A percentile compares a stretch with the other conserved stretches of the same genome.
These are phyloP conservation scores for Amphipyra berbera DNA, from an alignment of 2,888 invertebrate species.

Conservation along the genomic window DNA sequence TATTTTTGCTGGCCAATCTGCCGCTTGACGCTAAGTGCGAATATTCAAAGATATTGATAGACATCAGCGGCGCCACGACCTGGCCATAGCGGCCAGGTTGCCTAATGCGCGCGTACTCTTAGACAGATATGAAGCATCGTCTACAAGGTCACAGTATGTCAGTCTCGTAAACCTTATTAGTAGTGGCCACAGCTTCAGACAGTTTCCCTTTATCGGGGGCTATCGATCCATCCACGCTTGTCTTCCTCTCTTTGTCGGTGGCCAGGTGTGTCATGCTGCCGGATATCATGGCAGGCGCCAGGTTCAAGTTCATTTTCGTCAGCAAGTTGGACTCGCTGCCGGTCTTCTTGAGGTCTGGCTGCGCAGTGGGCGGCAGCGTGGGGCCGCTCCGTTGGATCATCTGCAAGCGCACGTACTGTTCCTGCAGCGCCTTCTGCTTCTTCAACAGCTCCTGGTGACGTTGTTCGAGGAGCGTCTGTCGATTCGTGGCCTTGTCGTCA, in stretches of 20 bases:
- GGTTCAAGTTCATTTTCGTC: slow-evolving; percentile 94
- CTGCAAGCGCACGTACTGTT: slow-evolving; percentile 97
- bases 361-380: slow-evolving; percentile 90
- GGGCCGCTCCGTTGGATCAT: slow-evolving; percentile 95
- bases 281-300: slow-evolving; percentile 84
- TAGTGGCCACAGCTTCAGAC: slow-evolving; percentile 87
- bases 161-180: slow-evolving; percentile 96
- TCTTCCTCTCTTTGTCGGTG: slow-evolving; percentile 62
- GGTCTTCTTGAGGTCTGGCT: slow-evolving; percentile 94
- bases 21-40: too few relatives aligned
- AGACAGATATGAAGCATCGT: slow-evolving; percentile 71
- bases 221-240: slow-evolving; percentile 46
- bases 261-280: slow-evolving; percentile 84
- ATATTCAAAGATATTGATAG: background rate
- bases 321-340: slow-evolving; percentile 96
- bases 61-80: background rate
- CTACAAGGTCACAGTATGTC: slow-evolving; percentile 95
- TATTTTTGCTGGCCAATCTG: too few relatives aligned
- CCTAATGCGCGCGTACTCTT: slow-evolving; percentile 45
- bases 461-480: slow-evolving; percentile 95
- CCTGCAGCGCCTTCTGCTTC: slow-evolving; percentile 96
- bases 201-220: slow-evolving; percentile 39
- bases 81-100: slow-evolving; percentile 1
- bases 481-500: slow-evolving; percentile 73
- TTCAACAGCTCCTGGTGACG: slow-evolving; percentile 96